Conservation (phyloP, 1,140 invertebrate species). For the Hylyphantes graminicola region DNA sequence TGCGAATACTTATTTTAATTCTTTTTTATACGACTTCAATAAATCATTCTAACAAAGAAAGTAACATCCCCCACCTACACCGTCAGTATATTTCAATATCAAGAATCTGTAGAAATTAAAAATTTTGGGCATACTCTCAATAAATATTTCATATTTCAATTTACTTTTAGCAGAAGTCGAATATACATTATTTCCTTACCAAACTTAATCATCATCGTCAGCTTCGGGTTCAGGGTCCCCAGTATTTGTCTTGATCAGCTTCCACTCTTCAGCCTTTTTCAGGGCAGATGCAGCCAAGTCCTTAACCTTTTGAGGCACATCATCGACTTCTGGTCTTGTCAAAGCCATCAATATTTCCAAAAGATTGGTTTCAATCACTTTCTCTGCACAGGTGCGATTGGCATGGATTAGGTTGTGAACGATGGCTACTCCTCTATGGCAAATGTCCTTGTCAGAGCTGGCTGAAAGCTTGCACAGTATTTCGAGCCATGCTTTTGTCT, state of each 20-base stretch:
- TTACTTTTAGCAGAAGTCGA: too few species aligned
- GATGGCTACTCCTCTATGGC: conserved; percentile 85
- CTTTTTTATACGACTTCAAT: too few species aligned
- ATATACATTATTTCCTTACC: background rate
- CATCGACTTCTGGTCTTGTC: conserved; percentile 66
- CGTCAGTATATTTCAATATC: too few species aligned
- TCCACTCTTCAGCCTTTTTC: conserved; percentile 80
- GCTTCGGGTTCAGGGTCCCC: conserved; percentile 18
- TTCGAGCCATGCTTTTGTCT: conserved; percentile 72
- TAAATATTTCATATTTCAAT: background rate
- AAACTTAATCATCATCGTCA: background rate
- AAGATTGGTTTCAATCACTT: conserved; percentile 85
- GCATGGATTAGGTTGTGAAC: conserved; percentile 82
- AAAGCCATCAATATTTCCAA: conserved; percentile 92
- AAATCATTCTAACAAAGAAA: too few species aligned
- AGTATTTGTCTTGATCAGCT: conserved; percentile 75
- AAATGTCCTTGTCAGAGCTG: conserved; percentile 82
- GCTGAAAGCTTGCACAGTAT: conserved; percentile 81
- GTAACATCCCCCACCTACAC: too few species aligned
- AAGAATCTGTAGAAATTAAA: too few species aligned
- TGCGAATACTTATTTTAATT: too few species aligned
- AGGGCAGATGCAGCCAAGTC: conserved; percentile 78
- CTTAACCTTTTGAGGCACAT: conserved; percentile 67
- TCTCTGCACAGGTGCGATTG: conserved; percentile 81
- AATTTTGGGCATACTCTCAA: background rate